Conservation (phyloP, 2,888 invertebrate species). For the Bruchidius siliquastri region DNA sequence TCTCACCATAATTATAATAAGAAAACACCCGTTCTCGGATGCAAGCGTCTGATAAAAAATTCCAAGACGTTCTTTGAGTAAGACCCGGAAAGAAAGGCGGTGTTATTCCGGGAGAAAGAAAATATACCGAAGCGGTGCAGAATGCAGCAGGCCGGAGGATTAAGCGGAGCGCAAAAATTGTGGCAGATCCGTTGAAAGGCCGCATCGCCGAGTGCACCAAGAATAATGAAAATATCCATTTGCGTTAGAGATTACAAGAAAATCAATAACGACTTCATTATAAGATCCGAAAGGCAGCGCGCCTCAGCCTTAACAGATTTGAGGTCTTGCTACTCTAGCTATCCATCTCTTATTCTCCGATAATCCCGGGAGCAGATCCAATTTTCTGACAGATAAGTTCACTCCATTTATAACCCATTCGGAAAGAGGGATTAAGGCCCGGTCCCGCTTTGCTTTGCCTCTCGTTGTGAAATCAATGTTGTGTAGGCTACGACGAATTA, state of each 20-base stretch:
- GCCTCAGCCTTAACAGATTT: constrained; percentile 36
- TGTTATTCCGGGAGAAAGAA: neutral
- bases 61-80: neutral
- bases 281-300: constrained; percentile 29
- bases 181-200: neutral
- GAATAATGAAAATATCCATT: constrained; percentile 33
- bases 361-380: constrained; percentile 39
- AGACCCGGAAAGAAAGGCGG: neutral
- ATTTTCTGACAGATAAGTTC: constrained; percentile 42
- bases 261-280: constrained; percentile 42
- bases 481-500: neutral
- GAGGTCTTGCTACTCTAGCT: constrained; percentile 26
- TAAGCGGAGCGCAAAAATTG: neutral
- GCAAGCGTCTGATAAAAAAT: neutral
- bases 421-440: constrained; percentile 9
- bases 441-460: constrained; percentile 4
- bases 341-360: constrained; percentile 29
- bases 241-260: constrained; percentile 32
- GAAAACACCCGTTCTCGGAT: neutral
- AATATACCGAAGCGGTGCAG: neutral
- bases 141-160: neutral
- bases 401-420: constrained; percentile 40
- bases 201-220: constrained; percentile 14
- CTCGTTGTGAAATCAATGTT: constrained; percentile 4
- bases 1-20: neutral